Evolutionary conservation across 2,888 invertebrate genomes (phyloP).

Genomic region (Amblyjoppa fuscipennis): DNA sequence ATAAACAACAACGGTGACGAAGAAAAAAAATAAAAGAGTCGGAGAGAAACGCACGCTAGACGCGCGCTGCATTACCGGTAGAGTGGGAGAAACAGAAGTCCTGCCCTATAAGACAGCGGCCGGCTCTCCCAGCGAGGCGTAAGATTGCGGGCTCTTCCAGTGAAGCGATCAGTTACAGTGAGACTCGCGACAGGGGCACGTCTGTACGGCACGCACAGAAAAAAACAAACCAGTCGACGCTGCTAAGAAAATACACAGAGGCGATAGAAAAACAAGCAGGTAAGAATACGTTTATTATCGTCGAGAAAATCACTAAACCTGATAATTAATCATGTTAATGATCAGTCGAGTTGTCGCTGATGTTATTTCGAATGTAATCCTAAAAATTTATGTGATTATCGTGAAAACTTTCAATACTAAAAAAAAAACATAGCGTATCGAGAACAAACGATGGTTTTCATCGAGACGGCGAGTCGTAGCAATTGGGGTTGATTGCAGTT

Average conservation of each 20-base stretch:
- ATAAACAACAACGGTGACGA: constrained; percentile 49
- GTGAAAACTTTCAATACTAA: too few species aligned
- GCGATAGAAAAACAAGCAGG: constrained; percentile 27
- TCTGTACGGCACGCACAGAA: neutral
- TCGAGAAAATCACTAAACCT: neutral
- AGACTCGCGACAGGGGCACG: constrained; percentile 39
- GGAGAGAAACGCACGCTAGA: neutral
- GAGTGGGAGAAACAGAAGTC: constrained; percentile 64
- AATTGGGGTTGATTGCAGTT: constrained; percentile 51
- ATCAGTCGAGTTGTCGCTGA: too few species aligned
- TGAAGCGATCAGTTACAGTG: constrained; percentile 57
- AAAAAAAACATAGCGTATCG: neutral
- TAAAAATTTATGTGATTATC: too few species aligned
- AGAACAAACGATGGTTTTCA: neutral
- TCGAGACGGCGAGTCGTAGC: constrained; percentile 9
- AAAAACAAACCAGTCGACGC: constrained; percentile 44
- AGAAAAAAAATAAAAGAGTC: constrained; percentile 27
- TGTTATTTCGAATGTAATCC: too few species aligned
- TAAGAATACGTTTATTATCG: constrained; percentile 10
- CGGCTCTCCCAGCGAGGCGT: constrained; percentile 33
- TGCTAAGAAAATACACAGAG: neutral
- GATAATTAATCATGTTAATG: too few species aligned
- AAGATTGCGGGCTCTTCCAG: constrained; percentile 54
- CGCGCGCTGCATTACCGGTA: constrained; percentile 58
- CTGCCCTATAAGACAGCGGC: constrained; percentile 67